These are phyloP conservation scores for Salvelinus fontinalis DNA, from an alignment of 2,113 vertebrate species.

Conservation along the genomic window DNA sequence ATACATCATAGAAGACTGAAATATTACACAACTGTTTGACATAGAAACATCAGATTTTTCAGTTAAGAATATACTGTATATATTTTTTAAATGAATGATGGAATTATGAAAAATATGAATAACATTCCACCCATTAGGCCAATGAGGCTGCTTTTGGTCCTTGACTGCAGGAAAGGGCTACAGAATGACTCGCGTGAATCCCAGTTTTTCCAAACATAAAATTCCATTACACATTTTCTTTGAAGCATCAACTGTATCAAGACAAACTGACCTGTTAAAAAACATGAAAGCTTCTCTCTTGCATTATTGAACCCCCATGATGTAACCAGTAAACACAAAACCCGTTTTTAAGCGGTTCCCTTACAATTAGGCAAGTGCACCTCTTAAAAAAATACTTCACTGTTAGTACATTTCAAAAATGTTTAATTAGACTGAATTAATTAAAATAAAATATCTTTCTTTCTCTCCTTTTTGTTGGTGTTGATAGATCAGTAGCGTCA, in stretches of 20 bases:
- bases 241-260: constrained; percentile 43
- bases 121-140: too few species aligned
- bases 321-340: constrained; percentile 50
- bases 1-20: too few species aligned
- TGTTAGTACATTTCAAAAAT: constrained; percentile 73
- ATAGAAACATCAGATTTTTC: too few species aligned
- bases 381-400: constrained; percentile 39
- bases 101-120: too few species aligned
- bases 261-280: constrained; percentile 50
- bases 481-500: constrained; percentile 73
- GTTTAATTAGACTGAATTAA: constrained; percentile 78
- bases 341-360: constrained; percentile 36
- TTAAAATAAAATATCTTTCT: constrained; percentile 61
- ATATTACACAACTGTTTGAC: too few species aligned
- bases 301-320: constrained; percentile 55
- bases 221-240: constrained; percentile 42
- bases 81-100: too few species aligned
- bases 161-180: too few species aligned
- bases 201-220: neutral
- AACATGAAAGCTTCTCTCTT: constrained; percentile 44
- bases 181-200: too few species aligned
- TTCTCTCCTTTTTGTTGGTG: constrained; percentile 47
- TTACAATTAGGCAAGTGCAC: constrained; percentile 42
- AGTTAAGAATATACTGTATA: too few species aligned
- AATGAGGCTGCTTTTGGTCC: too few species aligned